phyloP scores from a whole-genome alignment of 2,888 invertebrate species.

The Nebria brevicollis region DNA sequence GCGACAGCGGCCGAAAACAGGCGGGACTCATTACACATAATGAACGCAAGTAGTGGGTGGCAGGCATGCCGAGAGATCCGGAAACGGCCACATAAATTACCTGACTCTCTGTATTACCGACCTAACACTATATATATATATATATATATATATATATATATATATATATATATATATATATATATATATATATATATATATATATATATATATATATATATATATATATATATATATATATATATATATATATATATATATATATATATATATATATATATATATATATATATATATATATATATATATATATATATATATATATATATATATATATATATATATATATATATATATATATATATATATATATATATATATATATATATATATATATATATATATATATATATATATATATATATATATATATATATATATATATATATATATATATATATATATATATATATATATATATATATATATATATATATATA shows the following conservation, averaged over 20 bases:
- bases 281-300: conserved; percentile 18
- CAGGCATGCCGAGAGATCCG: conserved; percentile 32
- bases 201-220: conserved; percentile 15
- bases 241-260: conserved; percentile 15
- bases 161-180: conserved; percentile 15
- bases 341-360: conserved; percentile 15
- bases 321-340: conserved; percentile 20
- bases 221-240: conserved; percentile 18
- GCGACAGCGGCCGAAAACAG: conserved; percentile 24
- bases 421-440: conserved; percentile 18
- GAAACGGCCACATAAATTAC: conserved; percentile 43
- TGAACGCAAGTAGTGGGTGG: conserved; percentile 39
- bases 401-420: conserved; percentile 20
- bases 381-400: conserved; percentile 15
- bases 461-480: conserved; percentile 20
- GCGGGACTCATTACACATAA: conserved; percentile 43
- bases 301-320: conserved; percentile 15
- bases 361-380: conserved; percentile 18
- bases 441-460: conserved; percentile 15
- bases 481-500: conserved; percentile 15
- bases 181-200: conserved; percentile 20
- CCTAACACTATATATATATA: conserved; percentile 18
- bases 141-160: conserved; percentile 15
- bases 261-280: conserved; percentile 20
- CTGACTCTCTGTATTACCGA: conserved; percentile 28